These are phyloP conservation scores for Apus apus DNA, from an alignment of 2,113 vertebrate genomes.

Conservation along the genomic window DNA sequence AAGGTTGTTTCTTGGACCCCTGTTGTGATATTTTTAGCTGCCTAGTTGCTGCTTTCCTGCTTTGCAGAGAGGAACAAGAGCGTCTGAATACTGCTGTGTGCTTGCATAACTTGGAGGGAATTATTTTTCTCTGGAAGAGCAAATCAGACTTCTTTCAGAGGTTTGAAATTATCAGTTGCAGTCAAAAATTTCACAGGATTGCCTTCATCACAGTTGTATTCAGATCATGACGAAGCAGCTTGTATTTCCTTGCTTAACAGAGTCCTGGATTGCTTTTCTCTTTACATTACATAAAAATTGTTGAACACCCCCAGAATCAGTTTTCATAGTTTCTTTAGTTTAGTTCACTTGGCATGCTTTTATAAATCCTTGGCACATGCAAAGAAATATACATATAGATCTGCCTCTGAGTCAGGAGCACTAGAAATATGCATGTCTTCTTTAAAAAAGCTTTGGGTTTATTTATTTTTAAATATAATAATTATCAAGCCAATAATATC, in stretches of 20 bases:
- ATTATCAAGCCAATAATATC: not conserved
- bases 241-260: not conserved
- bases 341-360: not conserved
- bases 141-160: constrained; percentile 11
- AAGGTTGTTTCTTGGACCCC: not conserved
- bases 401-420: not conserved
- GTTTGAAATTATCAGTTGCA: not conserved
- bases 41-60: not conserved
- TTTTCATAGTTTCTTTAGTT: not conserved
- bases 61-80: constrained; percentile 4
- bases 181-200: constrained; percentile 3
- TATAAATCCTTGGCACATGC: not conserved
- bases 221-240: not conserved
- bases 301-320: not conserved
- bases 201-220: not conserved
- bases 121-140: not conserved
- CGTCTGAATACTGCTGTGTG: not conserved
- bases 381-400: not conserved
- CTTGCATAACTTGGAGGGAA: not conserved
- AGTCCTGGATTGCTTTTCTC: not conserved
- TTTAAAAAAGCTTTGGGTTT: not conserved
- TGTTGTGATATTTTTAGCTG: not conserved
- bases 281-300: not conserved
- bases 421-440: not conserved
- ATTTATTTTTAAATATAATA: not conserved